Evolutionary conservation across 2,888 invertebrate species (phyloP), one percentile per base, ranked within the genome.

Genomic region (Drosophila trichaetosa): DNA sequence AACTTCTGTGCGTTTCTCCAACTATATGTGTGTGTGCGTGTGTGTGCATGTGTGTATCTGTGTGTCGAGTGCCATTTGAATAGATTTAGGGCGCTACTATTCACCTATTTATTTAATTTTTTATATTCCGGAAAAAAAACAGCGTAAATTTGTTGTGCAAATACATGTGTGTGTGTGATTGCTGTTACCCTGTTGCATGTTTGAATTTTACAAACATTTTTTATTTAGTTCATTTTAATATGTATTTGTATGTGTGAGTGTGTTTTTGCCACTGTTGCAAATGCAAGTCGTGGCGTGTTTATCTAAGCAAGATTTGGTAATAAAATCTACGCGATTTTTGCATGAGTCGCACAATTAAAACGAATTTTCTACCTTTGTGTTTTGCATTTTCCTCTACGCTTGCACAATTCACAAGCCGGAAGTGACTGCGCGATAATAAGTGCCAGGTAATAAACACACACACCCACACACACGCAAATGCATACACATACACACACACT

Each of bases 21-120:
- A 48, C 10, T 69, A 27, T 53, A n/a, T 33, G 21, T 36, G 11
- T 60, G 27, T 31, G 21, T 54, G 31, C 10, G 2, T 36, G 36
- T 11, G 13, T 52, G 8, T 49, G 11, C 46, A 16, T 57, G 18
- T 58, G 27, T 27, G 3, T 27, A 6, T 34, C 24, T 54, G 36
- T 69, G 57, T 62, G 76, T 54, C 77, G 57, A 67, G 63, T 58
- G 48, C 13, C 53, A 76, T 68, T 75, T 75, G 64, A 51, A 59
- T 64, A 72, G 72, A 78, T 78, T 79, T 78, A 65, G 78, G 78
- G 76, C 80, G 51, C 76, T 68, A n/a, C 54, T 79, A 73, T 79
- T 83, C 88, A 83, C 81, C 88, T 83, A 87, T 84, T 84, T 84
- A 83, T 83, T 84, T 86, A 83, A 86, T 88, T 75, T 83, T 78